These are phyloP conservation scores for Brachionus rubens DNA, from an alignment of 1,140 invertebrate species.

Conservation along the genomic window DNA sequence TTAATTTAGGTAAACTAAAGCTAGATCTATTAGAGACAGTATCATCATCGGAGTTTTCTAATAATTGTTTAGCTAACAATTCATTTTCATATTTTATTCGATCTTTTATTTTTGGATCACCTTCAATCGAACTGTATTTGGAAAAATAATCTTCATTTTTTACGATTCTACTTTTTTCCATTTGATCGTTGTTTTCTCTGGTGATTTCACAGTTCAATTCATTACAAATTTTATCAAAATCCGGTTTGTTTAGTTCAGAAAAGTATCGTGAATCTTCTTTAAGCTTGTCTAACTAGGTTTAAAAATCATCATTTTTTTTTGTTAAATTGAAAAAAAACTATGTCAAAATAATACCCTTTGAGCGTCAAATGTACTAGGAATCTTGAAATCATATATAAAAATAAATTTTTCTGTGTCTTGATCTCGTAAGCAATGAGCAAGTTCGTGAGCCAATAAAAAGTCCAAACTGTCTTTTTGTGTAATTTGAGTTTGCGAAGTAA, in stretches of 20 bases:
- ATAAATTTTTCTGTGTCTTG: conserved; percentile 29
- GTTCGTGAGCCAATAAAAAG: neutral
- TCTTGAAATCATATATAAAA: conserved; percentile 13
- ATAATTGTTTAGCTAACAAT: neutral
- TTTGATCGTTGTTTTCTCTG: too few relatives aligned
- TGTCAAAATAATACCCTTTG: neutral
- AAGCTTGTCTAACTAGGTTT: neutral
- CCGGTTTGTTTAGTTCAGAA: neutral
- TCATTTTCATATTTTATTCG: neutral
- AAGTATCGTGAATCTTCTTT: neutral
- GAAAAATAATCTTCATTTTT: conserved; percentile 21
- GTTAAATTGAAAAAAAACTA: too few relatives aligned
- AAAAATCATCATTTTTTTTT: too few relatives aligned
- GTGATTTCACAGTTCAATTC: neutral
- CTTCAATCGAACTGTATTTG: neutral
- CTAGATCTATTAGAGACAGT: neutral
- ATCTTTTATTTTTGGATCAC: neutral
- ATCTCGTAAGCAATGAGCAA: conserved; percentile 22
- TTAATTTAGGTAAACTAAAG: neutral
- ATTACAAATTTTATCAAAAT: conserved; percentile 8
- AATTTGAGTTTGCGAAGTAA: too few relatives aligned
- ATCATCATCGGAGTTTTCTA: neutral
- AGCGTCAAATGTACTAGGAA: neutral
- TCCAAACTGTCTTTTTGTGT: neutral
- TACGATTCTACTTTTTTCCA: neutral